These are phyloP conservation scores for Lucilia cuprina DNA, from an alignment of 1,140 invertebrate genomes.

Conservation along the genomic window DNA sequence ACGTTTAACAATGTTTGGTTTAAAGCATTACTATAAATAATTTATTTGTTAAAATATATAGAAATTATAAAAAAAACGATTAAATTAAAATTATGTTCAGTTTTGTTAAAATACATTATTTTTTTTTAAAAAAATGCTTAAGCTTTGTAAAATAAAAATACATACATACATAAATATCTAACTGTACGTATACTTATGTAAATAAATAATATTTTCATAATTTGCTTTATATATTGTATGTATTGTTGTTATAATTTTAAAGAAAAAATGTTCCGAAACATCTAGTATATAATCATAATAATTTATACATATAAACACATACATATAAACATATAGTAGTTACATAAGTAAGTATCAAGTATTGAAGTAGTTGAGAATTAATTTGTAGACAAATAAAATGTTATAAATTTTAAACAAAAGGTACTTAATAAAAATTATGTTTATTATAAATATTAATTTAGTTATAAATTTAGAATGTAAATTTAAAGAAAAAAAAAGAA, in stretches of 20 bases:
- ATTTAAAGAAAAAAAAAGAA: not conserved
- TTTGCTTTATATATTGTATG: not conserved
- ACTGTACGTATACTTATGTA: not conserved
- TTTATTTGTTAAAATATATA: too few relatives aligned
- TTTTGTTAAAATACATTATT: too few relatives aligned
- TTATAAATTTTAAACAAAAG: not conserved
- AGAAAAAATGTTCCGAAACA: not conserved
- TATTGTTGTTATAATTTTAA: not conserved
- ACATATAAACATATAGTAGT: not conserved
- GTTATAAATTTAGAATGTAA: not conserved
- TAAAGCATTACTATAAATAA: too few relatives aligned
- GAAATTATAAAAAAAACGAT: too few relatives aligned
- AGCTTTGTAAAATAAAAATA: not conserved
- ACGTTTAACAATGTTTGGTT: too few relatives aligned
- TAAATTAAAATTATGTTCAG: too few relatives aligned
- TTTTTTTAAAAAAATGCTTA: not conserved
- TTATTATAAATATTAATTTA: not conserved
- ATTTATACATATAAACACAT: not conserved
- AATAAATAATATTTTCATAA: not conserved
- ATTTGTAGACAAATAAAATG: not conserved
- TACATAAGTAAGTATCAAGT: not conserved
- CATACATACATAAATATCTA: too few relatives aligned
- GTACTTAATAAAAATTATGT: not conserved
- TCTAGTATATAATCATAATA: not conserved
- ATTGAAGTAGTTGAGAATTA: not conserved